Evolutionary conservation across 53 echinoderm and acorn worm species (phyloP).

Genomic region (Hippasteria phrygiana): DNA sequence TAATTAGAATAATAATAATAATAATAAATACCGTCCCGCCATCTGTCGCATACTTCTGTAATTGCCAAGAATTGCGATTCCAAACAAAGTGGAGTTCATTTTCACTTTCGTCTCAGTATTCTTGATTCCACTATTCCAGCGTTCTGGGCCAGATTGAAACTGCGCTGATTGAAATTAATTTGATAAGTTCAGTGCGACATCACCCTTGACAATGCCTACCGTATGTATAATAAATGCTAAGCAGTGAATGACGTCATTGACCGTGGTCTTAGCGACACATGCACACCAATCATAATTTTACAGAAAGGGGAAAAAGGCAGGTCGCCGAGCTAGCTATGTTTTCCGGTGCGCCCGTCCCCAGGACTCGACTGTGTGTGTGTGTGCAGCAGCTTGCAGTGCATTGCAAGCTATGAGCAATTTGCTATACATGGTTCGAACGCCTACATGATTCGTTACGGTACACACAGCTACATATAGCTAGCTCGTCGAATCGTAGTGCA

Average conservation of each 20-base stretch:
- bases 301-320: conserved; percentile 46
- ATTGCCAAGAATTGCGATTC: too few species aligned
- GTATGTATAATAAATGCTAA: conserved; percentile 54
- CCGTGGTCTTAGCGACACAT: conserved; percentile 58
- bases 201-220: conserved; percentile 34
- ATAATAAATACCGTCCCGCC: too few species aligned
- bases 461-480: too few species aligned
- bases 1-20: too few species aligned
- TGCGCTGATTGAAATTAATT: background rate
- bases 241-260: conserved; percentile 58
- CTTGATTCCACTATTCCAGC: too few species aligned
- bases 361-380: background rate
- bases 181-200: background rate
- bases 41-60: too few species aligned
- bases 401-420: background rate
- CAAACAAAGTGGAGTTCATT: too few species aligned
- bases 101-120: too few species aligned
- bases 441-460: conserved; percentile 12
- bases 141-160: too few species aligned
- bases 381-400: background rate
- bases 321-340: conserved; percentile 55
- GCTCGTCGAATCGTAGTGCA: too few species aligned
- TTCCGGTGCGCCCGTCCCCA: conserved; percentile 24
- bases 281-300: conserved; percentile 36
- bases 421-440: background rate